Percentiles rank a stretch among this genome's conserved stretches.
Conservation (phyloP, 2,113 vertebrate species). For the Odocoileus hemionus region DNA sequence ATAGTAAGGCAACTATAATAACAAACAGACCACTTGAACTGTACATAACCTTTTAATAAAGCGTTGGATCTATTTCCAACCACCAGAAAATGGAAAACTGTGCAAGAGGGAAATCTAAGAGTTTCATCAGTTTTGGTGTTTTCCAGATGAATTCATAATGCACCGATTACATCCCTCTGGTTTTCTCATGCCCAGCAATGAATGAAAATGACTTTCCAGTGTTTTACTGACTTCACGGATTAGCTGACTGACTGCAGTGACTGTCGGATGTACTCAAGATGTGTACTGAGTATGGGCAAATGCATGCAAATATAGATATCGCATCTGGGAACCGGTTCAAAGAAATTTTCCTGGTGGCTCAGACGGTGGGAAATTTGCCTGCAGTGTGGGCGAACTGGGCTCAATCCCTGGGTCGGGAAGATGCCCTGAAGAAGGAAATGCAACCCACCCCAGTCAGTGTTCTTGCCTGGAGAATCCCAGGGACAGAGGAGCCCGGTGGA, state of each 20-base stretch:
- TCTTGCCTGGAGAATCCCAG: neutral
- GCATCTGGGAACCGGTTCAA: neutral
- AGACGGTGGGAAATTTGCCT: neutral
- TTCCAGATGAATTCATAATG: neutral
- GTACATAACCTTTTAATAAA: too few species aligned
- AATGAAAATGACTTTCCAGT: neutral
- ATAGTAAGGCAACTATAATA: too few species aligned
- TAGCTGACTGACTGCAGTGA: neutral
- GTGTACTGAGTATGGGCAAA: neutral
- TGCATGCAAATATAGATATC: neutral
- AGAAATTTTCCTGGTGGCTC: neutral
- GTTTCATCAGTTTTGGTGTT: neutral
- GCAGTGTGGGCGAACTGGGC: accelerated
- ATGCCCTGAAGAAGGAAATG: neutral
- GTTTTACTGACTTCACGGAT: neutral
- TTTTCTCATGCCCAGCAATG: neutral
- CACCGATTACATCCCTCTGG: neutral
- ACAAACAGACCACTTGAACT: too few species aligned
- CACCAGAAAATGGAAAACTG: too few species aligned
- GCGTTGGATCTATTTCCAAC: too few species aligned
- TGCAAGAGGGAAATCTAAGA: neutral
- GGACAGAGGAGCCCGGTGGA: neutral
- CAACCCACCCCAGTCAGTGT: accelerated
- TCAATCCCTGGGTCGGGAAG: accelerated
- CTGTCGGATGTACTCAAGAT: too few species aligned